A percentile compares a stretch with the other conserved stretches of the same genome.
phyloP scores from a whole-genome alignment of 2,797 vertebrate genomes.

The Coccyzus lansbergi region DNA sequence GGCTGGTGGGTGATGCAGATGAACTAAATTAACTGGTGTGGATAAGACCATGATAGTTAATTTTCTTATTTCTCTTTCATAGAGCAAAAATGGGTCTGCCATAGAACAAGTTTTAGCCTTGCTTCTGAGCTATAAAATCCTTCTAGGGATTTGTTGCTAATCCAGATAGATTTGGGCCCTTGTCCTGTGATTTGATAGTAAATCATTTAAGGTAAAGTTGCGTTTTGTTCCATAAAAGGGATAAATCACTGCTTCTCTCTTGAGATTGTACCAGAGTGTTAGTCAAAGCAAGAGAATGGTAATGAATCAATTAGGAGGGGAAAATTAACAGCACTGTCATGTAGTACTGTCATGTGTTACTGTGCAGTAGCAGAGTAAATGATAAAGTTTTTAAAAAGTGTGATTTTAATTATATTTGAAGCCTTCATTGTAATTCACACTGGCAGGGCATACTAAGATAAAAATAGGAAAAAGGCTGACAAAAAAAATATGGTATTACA shows the following conservation, averaged over 20 bases:
- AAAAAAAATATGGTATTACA: not conserved
- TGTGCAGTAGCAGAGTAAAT: not conserved
- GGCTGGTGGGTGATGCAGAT: not conserved
- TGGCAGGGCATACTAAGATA: not conserved
- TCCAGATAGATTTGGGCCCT: not conserved
- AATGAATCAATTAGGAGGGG: not conserved
- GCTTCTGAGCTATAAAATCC: not conserved
- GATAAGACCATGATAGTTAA: not conserved
- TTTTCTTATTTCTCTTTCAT: not conserved
- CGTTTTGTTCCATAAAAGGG: not conserved
- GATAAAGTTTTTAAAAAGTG: not conserved
- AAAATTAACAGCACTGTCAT: not conserved
- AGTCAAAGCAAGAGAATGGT: not conserved
- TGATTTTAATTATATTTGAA: not conserved
- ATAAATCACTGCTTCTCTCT: constrained; percentile 42
- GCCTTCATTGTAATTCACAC: not conserved
- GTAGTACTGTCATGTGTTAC: not conserved
- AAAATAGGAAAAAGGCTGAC: not conserved
- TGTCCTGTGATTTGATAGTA: not conserved
- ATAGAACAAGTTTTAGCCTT: not conserved
- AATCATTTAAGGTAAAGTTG: not conserved
- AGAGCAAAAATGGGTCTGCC: not conserved
- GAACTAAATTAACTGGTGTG: not conserved
- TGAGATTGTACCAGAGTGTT: not conserved
- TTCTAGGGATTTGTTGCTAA: not conserved